A percentile compares a stretch with the other conserved stretches of the same genome.
Conservation (phyloP, 2,888 invertebrate genomes). For the Drosophila monieri region DNA sequence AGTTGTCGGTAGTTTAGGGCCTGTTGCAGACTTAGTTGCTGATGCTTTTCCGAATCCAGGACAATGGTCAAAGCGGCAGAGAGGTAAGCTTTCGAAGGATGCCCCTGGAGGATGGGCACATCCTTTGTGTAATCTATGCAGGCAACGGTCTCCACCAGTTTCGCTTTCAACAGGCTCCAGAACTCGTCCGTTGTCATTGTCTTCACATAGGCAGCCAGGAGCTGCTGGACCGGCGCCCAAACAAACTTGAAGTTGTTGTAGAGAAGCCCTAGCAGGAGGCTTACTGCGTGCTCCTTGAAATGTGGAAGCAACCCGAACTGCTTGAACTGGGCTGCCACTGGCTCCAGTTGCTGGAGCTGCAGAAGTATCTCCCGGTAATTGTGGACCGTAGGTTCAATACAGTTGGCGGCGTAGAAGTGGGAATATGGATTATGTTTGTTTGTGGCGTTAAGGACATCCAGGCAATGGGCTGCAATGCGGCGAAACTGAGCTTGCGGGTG, state of each 20-base stretch:
- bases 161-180: conserved; percentile 89
- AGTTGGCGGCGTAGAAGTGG: conserved; percentile 89
- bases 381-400: conserved; percentile 88
- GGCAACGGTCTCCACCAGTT: conserved; percentile 85
- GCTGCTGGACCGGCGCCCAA: conserved; percentile 92
- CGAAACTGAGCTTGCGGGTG: conserved; percentile 89
- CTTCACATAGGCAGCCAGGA: conserved; percentile 90
- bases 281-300: conserved; percentile 88
- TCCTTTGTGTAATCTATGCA: conserved; percentile 84
- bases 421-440: conserved; percentile 85
- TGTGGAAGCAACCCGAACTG: conserved; percentile 85
- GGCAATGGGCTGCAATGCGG: conserved; percentile 89
- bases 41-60: conserved; percentile 36
- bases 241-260: conserved; percentile 94
- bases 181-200: conserved; percentile 87
- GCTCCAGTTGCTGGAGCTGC: conserved; percentile 89
- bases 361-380: conserved; percentile 92
- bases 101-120: not conserved
- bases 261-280: conserved; percentile 92
- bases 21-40: conserved; percentile 62
- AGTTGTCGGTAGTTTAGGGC: conserved; percentile 89
- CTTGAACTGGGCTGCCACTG: conserved; percentile 86
- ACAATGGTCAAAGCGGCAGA: conserved; percentile 58
- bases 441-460: conserved; percentile 87
- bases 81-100: conserved; percentile 12